These are phyloP conservation scores for Lepidurus arcticus DNA, from an alignment of 1,140 invertebrate species.

Conservation along the genomic window DNA sequence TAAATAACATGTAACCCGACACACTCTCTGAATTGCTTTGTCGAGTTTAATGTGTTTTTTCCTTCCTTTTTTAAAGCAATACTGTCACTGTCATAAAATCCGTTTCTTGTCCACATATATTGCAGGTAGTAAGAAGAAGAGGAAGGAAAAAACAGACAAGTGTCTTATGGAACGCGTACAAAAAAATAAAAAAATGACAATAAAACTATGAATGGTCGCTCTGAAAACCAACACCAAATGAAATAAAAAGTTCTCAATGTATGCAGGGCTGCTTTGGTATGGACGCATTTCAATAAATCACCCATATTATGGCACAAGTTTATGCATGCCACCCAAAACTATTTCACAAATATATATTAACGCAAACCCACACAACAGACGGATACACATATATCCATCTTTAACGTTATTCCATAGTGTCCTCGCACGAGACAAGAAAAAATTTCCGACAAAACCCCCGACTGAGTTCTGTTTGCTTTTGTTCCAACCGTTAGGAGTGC, in stretches of 20 bases:
- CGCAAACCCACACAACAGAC: not conserved
- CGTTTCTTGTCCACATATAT: not conserved
- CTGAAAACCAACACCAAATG: not conserved
- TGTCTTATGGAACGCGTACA: not conserved
- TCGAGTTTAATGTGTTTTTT: too few relatives aligned
- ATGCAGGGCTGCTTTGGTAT: conserved; percentile 5
- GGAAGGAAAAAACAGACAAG: not conserved
- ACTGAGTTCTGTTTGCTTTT: not conserved
- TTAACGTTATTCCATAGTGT: not conserved
- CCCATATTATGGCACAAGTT: not conserved
- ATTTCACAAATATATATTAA: not conserved
- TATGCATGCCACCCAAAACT: conserved; percentile 21
- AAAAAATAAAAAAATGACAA: not conserved
- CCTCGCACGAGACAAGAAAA: not conserved
- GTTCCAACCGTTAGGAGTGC: not conserved
- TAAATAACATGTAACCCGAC: too few relatives aligned
- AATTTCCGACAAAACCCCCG: not conserved
- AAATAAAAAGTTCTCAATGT: not conserved
- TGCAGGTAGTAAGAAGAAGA: not conserved
- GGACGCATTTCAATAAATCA: conserved; percentile 4
- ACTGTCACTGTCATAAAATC: not conserved
- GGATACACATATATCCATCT: not conserved
- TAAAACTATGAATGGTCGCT: conserved; percentile 3
- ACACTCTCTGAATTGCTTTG: too few relatives aligned
- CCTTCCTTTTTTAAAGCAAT: not conserved